Conservation (phyloP, 2,113 vertebrate species). For the Noctilio leporinus region DNA sequence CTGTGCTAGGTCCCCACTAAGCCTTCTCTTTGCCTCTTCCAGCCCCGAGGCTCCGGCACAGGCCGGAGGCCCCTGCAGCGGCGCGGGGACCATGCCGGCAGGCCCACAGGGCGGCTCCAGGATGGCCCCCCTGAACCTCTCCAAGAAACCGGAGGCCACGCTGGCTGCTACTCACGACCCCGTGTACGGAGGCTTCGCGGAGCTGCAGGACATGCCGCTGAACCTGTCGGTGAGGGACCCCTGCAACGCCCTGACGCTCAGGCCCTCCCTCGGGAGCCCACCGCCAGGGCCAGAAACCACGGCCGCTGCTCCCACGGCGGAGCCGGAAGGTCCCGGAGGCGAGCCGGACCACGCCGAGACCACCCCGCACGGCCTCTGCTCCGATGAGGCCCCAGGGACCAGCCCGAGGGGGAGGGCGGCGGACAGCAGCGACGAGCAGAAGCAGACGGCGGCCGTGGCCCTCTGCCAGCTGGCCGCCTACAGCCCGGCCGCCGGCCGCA, state of each 20-base stretch:
- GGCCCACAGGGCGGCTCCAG: slow-evolving; percentile 69
- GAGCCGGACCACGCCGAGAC: neutral
- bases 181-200: slow-evolving; percentile 33
- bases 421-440: slow-evolving; percentile 88
- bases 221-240: slow-evolving; percentile 90
- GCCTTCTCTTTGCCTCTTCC: slow-evolving; percentile 49
- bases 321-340: neutral
- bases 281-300: neutral
- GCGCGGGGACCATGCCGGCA: neutral
- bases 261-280: slow-evolving; percentile 32
- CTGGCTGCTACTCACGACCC: neutral
- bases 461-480: slow-evolving; percentile 92
- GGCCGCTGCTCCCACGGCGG: neutral
- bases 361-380: fast-evolving
- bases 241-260: slow-evolving; percentile 63
- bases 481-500: slow-evolving; percentile 70
- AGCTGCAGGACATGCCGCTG: slow-evolving; percentile 85
- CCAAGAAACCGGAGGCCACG: slow-evolving; percentile 79
- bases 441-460: slow-evolving; percentile 92
- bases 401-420: slow-evolving; percentile 47
- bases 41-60: slow-evolving; percentile 60
- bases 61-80: neutral
- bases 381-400: fast-evolving
- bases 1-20: neutral
- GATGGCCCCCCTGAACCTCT: slow-evolving; percentile 90